Percentiles rank a stretch among this genome's conserved stretches.
Conservation (phyloP, 1,140 invertebrate species). For the honey bee (Apis mellifera) region Amel_HAv3.1 CM009934.2:7096001-7096500, state of each 20-base stretch:
- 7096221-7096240: not conserved
- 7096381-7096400: not conserved
- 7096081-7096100: not conserved
- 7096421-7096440: not conserved
- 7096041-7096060: not conserved
- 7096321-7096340: conserved; percentile 2
- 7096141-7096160: not conserved
- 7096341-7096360: not conserved
- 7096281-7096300: conserved; percentile 18
- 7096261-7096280: not conserved
- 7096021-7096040: conserved; percentile 4
- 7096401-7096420: not conserved
- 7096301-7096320: not conserved
- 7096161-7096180: not conserved
- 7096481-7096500: not conserved
- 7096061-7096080: not conserved
- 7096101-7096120: not conserved
- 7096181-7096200: not conserved
- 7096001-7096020: not conserved
- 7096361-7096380: not conserved
- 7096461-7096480: conserved; percentile 10
- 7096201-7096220: not conserved
- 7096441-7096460: not conserved
- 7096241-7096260: not conserved
- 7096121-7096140: not conserved